phyloP scores from a whole-genome alignment of 2,113 vertebrate genomes.

The Tragelaphus scriptus region DNA sequence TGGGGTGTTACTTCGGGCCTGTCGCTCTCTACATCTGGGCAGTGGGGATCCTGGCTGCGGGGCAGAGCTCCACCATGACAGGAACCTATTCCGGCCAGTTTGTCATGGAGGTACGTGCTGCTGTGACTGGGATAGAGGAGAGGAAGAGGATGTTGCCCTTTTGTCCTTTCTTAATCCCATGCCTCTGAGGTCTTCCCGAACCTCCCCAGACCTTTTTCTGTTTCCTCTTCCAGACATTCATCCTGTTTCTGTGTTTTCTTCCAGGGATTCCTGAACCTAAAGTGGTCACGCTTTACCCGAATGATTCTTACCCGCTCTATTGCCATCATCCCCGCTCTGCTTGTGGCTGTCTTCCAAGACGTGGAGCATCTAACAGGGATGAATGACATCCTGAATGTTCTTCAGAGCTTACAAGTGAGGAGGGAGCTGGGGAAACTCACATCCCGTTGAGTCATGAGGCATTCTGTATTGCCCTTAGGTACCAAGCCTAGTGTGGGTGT shows the following conservation, averaged over 20 bases:
- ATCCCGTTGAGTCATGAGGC: not conserved
- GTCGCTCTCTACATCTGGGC: slow-evolving; percentile 97
- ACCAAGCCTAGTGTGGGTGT: not conserved
- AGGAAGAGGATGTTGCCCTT: not conserved
- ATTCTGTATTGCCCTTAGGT: not conserved
- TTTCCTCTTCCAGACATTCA: not conserved
- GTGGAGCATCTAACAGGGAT: slow-evolving; percentile 89
- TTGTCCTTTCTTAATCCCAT: not conserved
- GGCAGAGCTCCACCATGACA: not conserved
- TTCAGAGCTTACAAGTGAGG: slow-evolving; percentile 94
- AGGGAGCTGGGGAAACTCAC: not conserved
- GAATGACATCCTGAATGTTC: slow-evolving; percentile 96
- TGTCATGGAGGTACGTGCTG: slow-evolving; percentile 93
- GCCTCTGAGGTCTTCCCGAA: not conserved
- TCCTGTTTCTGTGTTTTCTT: not conserved
- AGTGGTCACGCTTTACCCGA: slow-evolving; percentile 92
- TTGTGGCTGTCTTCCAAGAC: slow-evolving; percentile 93
- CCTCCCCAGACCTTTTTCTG: not conserved
- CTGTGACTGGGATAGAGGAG: not conserved
- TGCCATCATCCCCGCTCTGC: slow-evolving; percentile 90
- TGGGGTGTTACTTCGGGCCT: slow-evolving; percentile 95
- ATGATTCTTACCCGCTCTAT: slow-evolving; percentile 92
- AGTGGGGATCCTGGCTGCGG: slow-evolving; percentile 86
- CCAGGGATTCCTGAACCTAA: slow-evolving; percentile 94
- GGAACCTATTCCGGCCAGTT: slow-evolving; percentile 85